Conservation (phyloP, 2,888 invertebrate species). For the Oligia fasciuncula region DNA sequence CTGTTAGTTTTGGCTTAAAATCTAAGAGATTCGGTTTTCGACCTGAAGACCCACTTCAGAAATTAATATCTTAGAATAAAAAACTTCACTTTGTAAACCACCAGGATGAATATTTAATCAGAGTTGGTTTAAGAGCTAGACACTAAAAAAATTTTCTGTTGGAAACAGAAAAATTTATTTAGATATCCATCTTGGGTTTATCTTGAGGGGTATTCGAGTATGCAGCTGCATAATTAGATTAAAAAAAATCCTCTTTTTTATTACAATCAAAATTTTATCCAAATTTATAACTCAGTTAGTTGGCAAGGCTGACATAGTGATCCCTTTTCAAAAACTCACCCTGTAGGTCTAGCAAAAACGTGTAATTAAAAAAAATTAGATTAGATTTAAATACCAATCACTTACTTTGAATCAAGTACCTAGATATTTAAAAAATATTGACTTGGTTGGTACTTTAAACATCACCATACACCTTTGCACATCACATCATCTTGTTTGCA, state of each 20-base stretch:
- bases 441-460: neutral
- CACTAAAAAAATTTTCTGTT: neutral
- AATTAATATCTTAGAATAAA: neutral
- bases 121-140: neutral
- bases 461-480: neutral
- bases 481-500: neutral
- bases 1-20: neutral
- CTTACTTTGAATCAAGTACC: neutral
- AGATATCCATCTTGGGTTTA: neutral
- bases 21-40: too few species aligned
- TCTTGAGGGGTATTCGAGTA: neutral
- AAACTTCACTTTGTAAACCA: neutral
- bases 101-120: constrained; percentile 3
- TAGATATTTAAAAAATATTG: neutral
- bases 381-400: constrained; percentile 1
- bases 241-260: neutral
- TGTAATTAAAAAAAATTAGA: neutral
- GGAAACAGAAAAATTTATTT: neutral
- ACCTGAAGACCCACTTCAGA: neutral
- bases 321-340: neutral
- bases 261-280: neutral
- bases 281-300: neutral
- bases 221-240: neutral
- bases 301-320: too few species aligned
- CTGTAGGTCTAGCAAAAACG: neutral